phyloP scores from a whole-genome alignment of 2,888 invertebrate genomes.

The Anarsia innoxiella region DNA sequence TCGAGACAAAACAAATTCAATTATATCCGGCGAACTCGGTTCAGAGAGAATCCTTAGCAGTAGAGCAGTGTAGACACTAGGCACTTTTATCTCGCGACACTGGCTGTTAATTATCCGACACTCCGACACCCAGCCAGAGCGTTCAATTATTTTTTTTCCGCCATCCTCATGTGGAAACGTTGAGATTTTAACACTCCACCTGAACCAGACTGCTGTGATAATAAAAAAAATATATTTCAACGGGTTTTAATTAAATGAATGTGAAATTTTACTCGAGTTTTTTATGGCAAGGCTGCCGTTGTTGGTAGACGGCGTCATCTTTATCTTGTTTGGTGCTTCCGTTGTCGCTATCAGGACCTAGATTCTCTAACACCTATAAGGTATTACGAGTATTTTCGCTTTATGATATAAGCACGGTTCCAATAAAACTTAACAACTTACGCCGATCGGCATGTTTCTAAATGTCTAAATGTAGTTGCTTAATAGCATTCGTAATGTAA shows the following conservation, averaged over 20 bases:
- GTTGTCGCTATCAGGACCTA: too few species aligned
- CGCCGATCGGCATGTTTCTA: too few species aligned
- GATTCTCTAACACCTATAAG: too few species aligned
- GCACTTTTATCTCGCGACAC: conserved; percentile 69
- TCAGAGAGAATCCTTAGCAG: background rate
- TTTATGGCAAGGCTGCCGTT: too few species aligned
- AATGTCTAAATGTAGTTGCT: too few species aligned
- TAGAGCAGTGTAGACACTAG: conserved; percentile 19
- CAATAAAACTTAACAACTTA: too few species aligned
- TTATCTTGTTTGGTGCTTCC: too few species aligned
- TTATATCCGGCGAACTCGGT: background rate
- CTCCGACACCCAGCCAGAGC: conserved; percentile 65
- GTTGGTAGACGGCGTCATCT: too few species aligned
- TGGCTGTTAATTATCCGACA: conserved; percentile 72
- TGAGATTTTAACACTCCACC: conserved; percentile 73
- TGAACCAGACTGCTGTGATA: conserved; percentile 59
- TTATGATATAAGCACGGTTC: too few species aligned
- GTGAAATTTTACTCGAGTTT: conserved; percentile 52
- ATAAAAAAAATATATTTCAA: conserved; percentile 44
- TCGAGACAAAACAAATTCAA: conserved; percentile 1
- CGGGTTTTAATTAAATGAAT: conserved; percentile 67
- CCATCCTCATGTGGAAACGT: conserved; percentile 67
- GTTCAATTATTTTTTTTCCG: conserved; percentile 71
- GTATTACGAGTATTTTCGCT: too few species aligned
- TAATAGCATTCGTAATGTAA: too few species aligned